phyloP scores from a whole-genome alignment of 2,113 vertebrate genomes.

The Oreotragus oreotragus region DNA sequence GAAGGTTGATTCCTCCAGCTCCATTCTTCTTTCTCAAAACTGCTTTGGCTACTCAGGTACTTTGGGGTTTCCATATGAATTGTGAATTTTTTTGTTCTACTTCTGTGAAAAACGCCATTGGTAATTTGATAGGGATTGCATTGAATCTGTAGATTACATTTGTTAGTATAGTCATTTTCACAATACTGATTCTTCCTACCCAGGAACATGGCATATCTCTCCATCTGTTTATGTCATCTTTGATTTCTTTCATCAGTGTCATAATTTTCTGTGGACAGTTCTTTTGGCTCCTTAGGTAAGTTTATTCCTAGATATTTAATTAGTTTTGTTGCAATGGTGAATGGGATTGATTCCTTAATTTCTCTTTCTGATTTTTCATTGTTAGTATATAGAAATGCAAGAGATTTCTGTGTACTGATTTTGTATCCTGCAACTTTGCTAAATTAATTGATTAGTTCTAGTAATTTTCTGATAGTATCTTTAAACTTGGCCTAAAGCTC shows the following conservation, averaged over 20 bases:
- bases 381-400: not conserved
- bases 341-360: not conserved
- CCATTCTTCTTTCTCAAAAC: not conserved
- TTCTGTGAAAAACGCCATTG: not conserved
- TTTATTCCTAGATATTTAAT: not conserved
- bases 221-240: not conserved
- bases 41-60: not conserved
- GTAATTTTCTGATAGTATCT: not conserved
- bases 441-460: not conserved
- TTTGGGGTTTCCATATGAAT: not conserved
- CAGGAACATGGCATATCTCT: not conserved
- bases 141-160: not conserved
- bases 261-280: not conserved
- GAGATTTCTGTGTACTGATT: not conserved
- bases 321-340: not conserved
- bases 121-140: not conserved
- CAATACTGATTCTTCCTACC: not conserved
- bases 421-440: not conserved
- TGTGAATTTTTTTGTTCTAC: not conserved
- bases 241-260: not conserved
- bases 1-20: not conserved
- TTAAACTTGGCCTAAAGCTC: no score
- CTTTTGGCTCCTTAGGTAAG: not conserved
- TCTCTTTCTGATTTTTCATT: not conserved
- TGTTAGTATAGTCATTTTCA: not conserved